A percentile compares a stretch with the other conserved stretches of the same genome.
Conservation (phyloP, 2,113 vertebrate species). For the Podarcis muralis region DNA sequence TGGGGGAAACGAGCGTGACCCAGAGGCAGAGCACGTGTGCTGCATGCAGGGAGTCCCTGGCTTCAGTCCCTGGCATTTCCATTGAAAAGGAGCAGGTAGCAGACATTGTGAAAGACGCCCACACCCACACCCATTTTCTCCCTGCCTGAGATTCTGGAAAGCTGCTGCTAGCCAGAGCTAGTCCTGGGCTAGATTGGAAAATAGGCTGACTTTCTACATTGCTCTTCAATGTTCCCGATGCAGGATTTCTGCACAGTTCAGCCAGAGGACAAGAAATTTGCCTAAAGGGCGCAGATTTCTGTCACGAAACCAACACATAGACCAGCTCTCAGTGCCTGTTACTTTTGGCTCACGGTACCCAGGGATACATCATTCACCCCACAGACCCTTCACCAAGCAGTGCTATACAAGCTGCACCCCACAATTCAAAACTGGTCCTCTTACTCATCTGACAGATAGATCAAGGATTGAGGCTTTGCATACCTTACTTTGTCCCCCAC, state of each 20-base stretch:
- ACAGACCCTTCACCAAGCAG: background rate
- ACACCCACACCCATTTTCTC: background rate
- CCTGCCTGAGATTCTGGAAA: background rate
- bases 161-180: background rate
- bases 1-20: background rate
- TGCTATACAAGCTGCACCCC: background rate
- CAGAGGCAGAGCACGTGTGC: background rate
- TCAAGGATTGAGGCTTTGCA: background rate
- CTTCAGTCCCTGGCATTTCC: background rate
- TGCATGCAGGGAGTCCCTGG: background rate
- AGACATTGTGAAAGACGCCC: background rate
- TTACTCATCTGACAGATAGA: background rate
- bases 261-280: background rate
- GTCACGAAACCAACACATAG: background rate
- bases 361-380: background rate
- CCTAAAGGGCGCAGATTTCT: background rate
- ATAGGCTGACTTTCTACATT: background rate
- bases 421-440: background rate
- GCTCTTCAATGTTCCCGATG: background rate
- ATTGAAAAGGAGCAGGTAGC: background rate
- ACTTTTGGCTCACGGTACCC: background rate
- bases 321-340: background rate
- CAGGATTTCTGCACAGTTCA: background rate
- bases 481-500: background rate
- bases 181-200: background rate